phyloP scores from a whole-genome alignment of 2,797 vertebrate genomes.

The Moxostoma hubbsi region DNA sequence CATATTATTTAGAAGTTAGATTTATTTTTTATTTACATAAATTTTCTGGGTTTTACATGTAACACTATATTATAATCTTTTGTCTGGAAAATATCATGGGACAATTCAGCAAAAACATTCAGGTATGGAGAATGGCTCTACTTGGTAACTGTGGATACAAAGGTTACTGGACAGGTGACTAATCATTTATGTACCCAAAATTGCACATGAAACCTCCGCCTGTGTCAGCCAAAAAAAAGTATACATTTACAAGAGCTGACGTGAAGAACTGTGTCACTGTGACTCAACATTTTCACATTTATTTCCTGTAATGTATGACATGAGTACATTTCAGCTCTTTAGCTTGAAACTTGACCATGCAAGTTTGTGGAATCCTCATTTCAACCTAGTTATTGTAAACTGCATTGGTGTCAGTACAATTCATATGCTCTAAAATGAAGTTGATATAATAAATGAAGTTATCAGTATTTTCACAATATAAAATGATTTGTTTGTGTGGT shows the following conservation, averaged over 20 bases:
- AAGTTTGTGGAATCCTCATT: neutral
- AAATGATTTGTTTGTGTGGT: neutral
- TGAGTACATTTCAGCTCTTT: too few relatives aligned
- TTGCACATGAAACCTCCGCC: neutral
- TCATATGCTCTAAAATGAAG: too few relatives aligned
- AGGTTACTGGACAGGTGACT: neutral
- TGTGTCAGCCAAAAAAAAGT: neutral
- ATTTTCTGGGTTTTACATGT: too few relatives aligned
- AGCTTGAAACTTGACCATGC: too few relatives aligned
- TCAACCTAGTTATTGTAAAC: neutral
- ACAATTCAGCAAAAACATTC: neutral
- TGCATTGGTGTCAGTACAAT: neutral
- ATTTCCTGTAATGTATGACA: neutral
- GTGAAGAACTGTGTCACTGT: slow-evolving; percentile 38
- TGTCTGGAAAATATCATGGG: neutral
- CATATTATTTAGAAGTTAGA: too few relatives aligned
- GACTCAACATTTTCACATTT: slow-evolving; percentile 35
- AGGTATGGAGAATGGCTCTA: neutral
- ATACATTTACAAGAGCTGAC: neutral
- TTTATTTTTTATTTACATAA: too few relatives aligned
- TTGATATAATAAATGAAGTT: neutral
- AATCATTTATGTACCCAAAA: neutral
- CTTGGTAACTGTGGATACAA: neutral
- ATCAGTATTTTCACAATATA: neutral
- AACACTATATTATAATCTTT: too few relatives aligned